phyloP scores from a whole-genome alignment of 2,797 vertebrate species.

The Aythya fuligula region DNA sequence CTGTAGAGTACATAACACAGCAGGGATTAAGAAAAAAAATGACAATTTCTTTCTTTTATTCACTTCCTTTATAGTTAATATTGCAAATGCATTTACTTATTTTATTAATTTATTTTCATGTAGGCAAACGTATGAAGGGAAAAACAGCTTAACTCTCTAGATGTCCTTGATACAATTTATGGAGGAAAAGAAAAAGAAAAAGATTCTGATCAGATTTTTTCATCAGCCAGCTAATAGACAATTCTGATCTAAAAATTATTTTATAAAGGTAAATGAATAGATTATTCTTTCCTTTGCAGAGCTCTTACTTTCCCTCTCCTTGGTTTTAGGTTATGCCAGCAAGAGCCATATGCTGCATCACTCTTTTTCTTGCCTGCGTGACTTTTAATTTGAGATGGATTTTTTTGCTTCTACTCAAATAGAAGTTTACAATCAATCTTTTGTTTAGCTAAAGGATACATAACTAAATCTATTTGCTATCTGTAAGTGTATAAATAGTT shows the following conservation, averaged over 20 bases:
- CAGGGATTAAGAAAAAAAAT: neutral
- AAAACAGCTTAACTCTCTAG: neutral
- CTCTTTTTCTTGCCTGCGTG: neutral
- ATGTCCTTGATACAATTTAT: neutral
- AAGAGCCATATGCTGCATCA: slow-evolving; percentile 2
- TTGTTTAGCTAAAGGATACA: neutral
- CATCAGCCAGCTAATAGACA: neutral
- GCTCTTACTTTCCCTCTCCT: neutral
- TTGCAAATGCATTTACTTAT: neutral
- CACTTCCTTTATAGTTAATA: neutral
- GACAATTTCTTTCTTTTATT: neutral
- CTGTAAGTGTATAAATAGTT: neutral
- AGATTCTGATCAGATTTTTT: neutral
- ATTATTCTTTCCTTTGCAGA: neutral
- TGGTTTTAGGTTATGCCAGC: neutral
- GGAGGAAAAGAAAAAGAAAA: neutral
- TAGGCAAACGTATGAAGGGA: neutral
- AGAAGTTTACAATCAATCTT: slow-evolving; percentile 4
- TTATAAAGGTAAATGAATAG: neutral
- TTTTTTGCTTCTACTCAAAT: slow-evolving; percentile 33
- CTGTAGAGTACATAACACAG: neutral
- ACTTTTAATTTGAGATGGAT: slow-evolving; percentile 21
- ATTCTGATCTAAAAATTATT: neutral
- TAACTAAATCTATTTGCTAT: neutral
- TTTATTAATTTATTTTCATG: neutral